Base-by-base conservation (phyloP, 2,888 invertebrate genomes). In the Xestia ashworthii region DNA sequence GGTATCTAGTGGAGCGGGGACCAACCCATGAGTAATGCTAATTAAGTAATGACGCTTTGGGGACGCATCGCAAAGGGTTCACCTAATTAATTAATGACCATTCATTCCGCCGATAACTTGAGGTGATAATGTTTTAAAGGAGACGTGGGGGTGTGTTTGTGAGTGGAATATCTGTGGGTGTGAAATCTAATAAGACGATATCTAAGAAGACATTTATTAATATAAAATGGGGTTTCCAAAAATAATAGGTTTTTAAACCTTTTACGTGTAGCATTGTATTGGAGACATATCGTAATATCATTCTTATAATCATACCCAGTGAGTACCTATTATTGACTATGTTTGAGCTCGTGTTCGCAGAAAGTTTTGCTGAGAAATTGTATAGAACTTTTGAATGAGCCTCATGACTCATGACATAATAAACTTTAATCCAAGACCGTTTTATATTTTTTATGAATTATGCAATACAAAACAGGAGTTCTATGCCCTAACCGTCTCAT, bases 11-110 rank as follows among this genome's bases (percentile, higher is more conserved):
- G 62, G 78, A 80, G 77, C 81, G 80, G 85, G 89, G 91, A 91
- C 91, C 91, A 91, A 89, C 91, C 90, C 92, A 93, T 91, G 93
- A 90, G 92, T 91, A 92, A 93, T 94, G 91, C 90, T 96, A 96
- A 96, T 96, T 95, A 96, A 96, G 94, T 95, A 95, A 96, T 95
- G 95, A 94, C 90, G 92, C 96, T 91, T 91, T 79, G 81, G 95
- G 94, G 96, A 92, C 94, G 92, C 91, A 93, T 94, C 93, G 93
- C 92, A 92, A 95, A 95, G 95, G 96, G 95, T 94, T 92, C 90
- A 89, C 83, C 91, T 96, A 96, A 96, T 96, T 96, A 96, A 96
- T 96, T 96, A 96, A 96, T 95, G 93, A 93, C 94, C 93, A 93
- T 94, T 95, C 94, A 94, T 93, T 94, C 94, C 92, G 90, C 90